Evolutionary conservation across 2,888 invertebrate genomes (phyloP), one percentile per base, ranked within the genome.

Genomic region (Eugnorisma glareosa): DNA sequence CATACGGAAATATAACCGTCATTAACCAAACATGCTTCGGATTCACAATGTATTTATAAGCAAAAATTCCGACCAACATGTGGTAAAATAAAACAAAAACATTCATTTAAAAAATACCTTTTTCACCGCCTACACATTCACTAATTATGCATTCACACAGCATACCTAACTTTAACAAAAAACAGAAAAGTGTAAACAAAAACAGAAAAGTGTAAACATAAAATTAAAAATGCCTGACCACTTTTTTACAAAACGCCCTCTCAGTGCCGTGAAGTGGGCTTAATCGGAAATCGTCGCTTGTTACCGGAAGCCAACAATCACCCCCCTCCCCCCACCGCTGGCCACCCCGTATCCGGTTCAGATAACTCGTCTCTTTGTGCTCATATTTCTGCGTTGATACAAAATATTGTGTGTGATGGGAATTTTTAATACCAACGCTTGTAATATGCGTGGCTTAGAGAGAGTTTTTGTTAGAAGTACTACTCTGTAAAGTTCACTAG

Each of bases 201-300:
- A 48, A 69, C 40, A 48, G 45, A 43, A 71, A 28, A 59, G 37
- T 24, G 57, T 43, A 59, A 68, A 64, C 48, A 61, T 71, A 83
- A 77, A 79, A 85, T 54, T 73, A 64, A 77, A 35, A 73, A 86
- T 48, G 59, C 5, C 13, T 24, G 40, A 31, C 35, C 64, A 75
- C 45, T 75, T 86, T 85, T 86, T 82, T 75, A 79, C 66, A 82
- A 72, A 84, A 79, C 48, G 69, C 78, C 69, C 72, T 61, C 66
- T 73, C 81, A 82, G 64, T 71, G 79, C 81, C 73, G 82, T 81
- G 82, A 86, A 87, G 82, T 83, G 74, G 75, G 82, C 67, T 85
- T 85, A 89, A 88, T 89, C 89, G 90, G 89, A 89, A 89, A 90
- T 89, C 85, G 86, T 83, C 81, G 87, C 86, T 87, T 86, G 87